Conservation (phyloP, 2,113 vertebrate genomes). For the Clinocottus analis region DNA sequence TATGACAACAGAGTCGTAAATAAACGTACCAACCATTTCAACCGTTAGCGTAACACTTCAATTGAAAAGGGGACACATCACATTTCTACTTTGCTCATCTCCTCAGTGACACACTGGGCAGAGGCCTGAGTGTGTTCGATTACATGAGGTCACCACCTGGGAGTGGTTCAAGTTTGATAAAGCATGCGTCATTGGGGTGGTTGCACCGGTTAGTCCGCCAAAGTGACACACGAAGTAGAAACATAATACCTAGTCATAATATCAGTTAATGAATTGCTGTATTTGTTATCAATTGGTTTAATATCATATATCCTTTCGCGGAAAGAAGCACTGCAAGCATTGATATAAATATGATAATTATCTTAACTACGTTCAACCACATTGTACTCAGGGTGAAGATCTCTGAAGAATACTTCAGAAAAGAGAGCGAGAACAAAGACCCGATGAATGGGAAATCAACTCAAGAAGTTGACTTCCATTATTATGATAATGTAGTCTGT, state of each 20-base stretch:
- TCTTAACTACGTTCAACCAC: conserved; percentile 30
- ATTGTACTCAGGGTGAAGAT: conserved; percentile 30
- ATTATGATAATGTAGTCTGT: not conserved
- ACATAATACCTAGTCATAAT: not conserved
- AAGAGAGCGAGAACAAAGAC: not conserved
- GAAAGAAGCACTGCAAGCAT: conserved; percentile 18
- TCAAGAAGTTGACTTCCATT: conserved; percentile 32
- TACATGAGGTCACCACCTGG: conserved; percentile 52
- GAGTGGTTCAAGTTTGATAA: conserved; percentile 69
- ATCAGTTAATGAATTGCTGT: not conserved
- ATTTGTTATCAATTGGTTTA: not conserved
- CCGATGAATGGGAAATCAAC: conserved; percentile 3
- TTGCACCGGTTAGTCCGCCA: conserved; percentile 32
- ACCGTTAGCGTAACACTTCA: conserved; percentile 25
- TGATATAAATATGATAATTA: conserved; percentile 24
- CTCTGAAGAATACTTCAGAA: conserved; percentile 39
- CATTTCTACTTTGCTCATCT: conserved; percentile 27
- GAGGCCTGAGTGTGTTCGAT: conserved; percentile 53
- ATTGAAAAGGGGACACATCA: conserved; percentile 19
- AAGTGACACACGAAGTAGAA: conserved; percentile 29
- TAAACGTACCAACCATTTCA: conserved; percentile 26
- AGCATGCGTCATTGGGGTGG: conserved; percentile 41
- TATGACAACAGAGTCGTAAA: conserved; percentile 17
- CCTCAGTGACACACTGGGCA: conserved; percentile 50
- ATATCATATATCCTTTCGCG: not conserved